These are phyloP conservation scores for Thumatha senex DNA, from an alignment of 2,888 invertebrate species.

Conservation along the genomic window DNA sequence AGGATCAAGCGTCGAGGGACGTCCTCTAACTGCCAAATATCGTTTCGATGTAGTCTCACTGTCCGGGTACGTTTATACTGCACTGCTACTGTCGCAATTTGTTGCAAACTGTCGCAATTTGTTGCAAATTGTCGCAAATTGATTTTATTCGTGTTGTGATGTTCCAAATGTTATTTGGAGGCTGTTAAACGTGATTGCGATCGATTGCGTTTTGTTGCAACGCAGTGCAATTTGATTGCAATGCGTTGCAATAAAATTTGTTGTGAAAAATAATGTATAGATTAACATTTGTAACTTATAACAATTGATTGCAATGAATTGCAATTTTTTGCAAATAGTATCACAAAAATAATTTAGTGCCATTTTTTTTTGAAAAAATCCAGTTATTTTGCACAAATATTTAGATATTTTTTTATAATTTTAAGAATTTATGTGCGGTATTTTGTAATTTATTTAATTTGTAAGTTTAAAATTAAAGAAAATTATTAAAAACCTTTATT, in stretches of 20 bases:
- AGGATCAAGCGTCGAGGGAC: constrained; percentile 22
- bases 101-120: neutral
- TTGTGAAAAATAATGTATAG: neutral
- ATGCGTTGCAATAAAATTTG: too few species aligned
- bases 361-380: neutral
- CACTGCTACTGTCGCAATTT: neutral
- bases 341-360: neutral
- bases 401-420: neutral
- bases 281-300: neutral
- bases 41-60: constrained; percentile 9
- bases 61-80: constrained; percentile 7
- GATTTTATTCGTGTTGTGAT: too few species aligned
- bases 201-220: neutral
- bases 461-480: neutral
- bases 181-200: neutral
- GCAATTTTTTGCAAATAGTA: neutral
- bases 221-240: neutral
- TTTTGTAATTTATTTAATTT: neutral
- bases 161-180: too few species aligned
- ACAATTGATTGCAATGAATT: neutral
- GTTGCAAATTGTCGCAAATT: neutral
- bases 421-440: neutral
- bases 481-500: neutral
- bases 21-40: constrained; percentile 28
- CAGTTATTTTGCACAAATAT: neutral